phyloP scores from a whole-genome alignment of 2,113 vertebrate species.

The Zosterops japonicus region DNA sequence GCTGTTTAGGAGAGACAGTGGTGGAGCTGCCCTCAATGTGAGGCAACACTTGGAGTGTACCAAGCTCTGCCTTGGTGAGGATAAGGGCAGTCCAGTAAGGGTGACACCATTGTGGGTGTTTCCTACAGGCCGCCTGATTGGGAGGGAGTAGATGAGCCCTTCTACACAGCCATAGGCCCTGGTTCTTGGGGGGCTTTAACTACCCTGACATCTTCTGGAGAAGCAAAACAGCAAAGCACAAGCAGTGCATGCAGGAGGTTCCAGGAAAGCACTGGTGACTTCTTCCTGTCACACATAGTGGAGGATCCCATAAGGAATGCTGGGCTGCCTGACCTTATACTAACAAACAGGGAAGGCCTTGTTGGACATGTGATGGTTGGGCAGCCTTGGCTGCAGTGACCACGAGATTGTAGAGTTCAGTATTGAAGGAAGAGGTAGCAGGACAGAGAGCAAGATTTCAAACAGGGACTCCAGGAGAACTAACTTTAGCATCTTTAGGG shows the following conservation, averaged over 20 bases:
- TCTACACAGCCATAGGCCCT: not conserved
- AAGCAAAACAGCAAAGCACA: not conserved
- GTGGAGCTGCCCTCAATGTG: not conserved
- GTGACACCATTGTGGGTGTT: not conserved
- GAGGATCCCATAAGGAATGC: not conserved
- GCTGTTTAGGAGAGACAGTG: not conserved
- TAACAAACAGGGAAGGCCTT: not conserved
- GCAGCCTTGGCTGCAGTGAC: not conserved
- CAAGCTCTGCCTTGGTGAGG: not conserved
- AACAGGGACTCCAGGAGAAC: not conserved
- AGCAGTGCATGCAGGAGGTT: not conserved
- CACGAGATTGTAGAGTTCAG: not conserved
- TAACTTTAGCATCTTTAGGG: not conserved
- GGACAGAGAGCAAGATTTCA: not conserved
- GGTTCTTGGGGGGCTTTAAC: not conserved
- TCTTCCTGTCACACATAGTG: not conserved
- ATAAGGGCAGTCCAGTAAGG: not conserved
- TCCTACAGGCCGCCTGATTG: not conserved
- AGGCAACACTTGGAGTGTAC: not conserved
- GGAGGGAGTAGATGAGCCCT: not conserved
- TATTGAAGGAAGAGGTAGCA: not conserved
- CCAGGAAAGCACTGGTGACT: not conserved
- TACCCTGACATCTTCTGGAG: not conserved
- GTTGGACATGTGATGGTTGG: not conserved
- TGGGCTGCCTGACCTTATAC: accelerated